Evolutionary conservation across 2,888 invertebrate species (phyloP), one percentile per base, ranked within the genome.

Genomic region (Trissolcus brochymenae): DNA sequence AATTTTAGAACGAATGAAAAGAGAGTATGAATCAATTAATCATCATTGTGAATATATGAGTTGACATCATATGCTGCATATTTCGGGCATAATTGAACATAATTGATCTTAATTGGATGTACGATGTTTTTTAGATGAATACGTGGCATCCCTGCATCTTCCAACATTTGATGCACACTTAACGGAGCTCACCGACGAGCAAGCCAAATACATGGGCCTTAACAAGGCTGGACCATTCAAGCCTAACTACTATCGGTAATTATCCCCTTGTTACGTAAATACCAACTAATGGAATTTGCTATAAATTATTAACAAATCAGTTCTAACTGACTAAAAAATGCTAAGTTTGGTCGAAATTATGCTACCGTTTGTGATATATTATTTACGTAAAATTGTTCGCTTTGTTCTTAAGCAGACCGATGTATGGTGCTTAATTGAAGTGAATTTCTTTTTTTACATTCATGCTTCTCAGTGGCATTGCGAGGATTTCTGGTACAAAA

Each of bases 211-310:
- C 88, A 93, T 98, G 91, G 98, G 98, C 78, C 93, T 99, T 40
- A 97, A 97, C 89, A 99, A 98, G 91, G 96, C 97, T 61, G 99
- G 99, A 57, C 98, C 98, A 51, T 99, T 98, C 91, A 99, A 99
- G 91, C 98, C 98, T 79, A 98, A 98, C 90, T 98, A 98, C 90
- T 99, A 99, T 90, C 94, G 98, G 94, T 98, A 90, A 83, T 78
- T 82, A 72, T 70, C 56, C 62, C 51, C 14, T 51, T 2, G 6
- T 17, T 17, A 56, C 56, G 21, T 64, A 9, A n/a, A 35, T 9
- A 35, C 2, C 11, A 35, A 19, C 51, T 53, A 29, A 25, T 53
- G 21, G 4, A 43, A 62, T 51, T 50, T n/a, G 35, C 35, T 35
- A 35, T 13, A 11, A 56, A 49, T 41, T 19, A 60, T 54, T 17